Evolutionary conservation across 2,888 invertebrate species (phyloP).

Genomic region (Acanthococcus lagerstroemiae): DNA sequence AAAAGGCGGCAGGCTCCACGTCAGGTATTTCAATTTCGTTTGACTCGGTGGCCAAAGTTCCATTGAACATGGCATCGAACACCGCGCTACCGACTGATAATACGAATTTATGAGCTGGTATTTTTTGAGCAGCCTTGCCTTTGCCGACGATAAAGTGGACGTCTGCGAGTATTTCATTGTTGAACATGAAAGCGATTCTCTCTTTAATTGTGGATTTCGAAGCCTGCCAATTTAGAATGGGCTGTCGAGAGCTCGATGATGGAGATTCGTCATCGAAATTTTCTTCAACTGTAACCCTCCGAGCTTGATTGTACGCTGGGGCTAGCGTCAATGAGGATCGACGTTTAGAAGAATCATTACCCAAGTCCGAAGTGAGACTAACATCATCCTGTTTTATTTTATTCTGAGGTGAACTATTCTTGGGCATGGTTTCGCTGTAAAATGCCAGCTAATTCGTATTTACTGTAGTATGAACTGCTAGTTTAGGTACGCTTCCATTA

Average conservation of each 20-base stretch:
- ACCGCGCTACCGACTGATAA: constrained; percentile 73
- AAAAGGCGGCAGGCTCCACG: constrained; percentile 71
- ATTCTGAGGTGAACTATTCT: background rate
- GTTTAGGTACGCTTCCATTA: too few relatives aligned
- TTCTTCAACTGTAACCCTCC: background rate
- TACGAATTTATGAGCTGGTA: constrained; percentile 72
- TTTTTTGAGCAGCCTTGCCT: constrained; percentile 54
- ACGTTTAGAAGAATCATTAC: background rate
- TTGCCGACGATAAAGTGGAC: constrained; percentile 70
- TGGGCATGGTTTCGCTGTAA: too few relatives aligned
- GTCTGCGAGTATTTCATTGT: constrained; percentile 55
- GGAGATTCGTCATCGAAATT: background rate
- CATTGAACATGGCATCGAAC: constrained; percentile 72
- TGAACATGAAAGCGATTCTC: constrained; percentile 58
- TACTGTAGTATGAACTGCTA: too few relatives aligned
- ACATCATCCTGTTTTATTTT: background rate
- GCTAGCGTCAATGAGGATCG: background rate
- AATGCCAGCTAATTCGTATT: too few relatives aligned
- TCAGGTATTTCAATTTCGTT: constrained; percentile 70
- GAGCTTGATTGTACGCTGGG: background rate
- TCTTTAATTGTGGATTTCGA: constrained; percentile 54
- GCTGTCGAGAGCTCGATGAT: background rate
- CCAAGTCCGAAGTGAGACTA: background rate
- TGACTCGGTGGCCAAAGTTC: constrained; percentile 56
- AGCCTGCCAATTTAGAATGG: constrained; percentile 55